These are phyloP conservation scores for Calcarius lapponicus DNA, from an alignment of 2,797 vertebrate genomes.

Conservation along the genomic window DNA sequence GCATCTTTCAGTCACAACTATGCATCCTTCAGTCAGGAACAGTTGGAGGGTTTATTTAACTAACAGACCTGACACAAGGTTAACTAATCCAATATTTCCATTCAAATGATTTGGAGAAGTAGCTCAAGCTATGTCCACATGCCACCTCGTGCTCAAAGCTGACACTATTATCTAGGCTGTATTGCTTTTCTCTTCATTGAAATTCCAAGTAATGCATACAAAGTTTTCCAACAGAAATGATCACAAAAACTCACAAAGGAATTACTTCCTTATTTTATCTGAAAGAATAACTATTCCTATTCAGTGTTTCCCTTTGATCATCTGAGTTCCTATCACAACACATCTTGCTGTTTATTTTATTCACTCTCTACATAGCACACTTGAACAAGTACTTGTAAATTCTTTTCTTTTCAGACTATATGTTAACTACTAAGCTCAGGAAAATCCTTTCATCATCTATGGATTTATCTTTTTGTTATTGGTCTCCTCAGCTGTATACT, in stretches of 20 bases:
- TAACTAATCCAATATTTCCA: constrained; percentile 70
- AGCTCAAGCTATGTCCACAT: constrained; percentile 55
- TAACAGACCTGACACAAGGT: constrained; percentile 69
- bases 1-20: constrained; percentile 61
- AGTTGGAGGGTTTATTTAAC: constrained; percentile 71
- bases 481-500: constrained; percentile 39
- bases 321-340: constrained; percentile 68
- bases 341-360: constrained; percentile 74
- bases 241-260: constrained; percentile 71
- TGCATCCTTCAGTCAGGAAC: constrained; percentile 68
- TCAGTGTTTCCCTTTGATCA: constrained; percentile 71
- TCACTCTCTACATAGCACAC: constrained; percentile 48
- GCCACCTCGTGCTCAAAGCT: constrained; percentile 59
- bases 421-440: constrained; percentile 58
- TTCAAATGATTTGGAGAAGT: constrained; percentile 64
- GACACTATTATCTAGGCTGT: constrained; percentile 66
- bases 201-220: constrained; percentile 69
- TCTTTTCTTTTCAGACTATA: constrained; percentile 69
- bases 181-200: constrained; percentile 65
- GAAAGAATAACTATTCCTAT: constrained; percentile 70
- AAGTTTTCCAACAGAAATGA: constrained; percentile 69
- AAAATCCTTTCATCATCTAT: constrained; percentile 65
- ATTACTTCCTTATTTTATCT: constrained; percentile 74
- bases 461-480: constrained; percentile 60
- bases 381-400: constrained; percentile 63